Evolutionary conservation across 2,888 invertebrate species (phyloP), one percentile per base, ranked within the genome.

Genomic region (Drosophila antonietae): DNA sequence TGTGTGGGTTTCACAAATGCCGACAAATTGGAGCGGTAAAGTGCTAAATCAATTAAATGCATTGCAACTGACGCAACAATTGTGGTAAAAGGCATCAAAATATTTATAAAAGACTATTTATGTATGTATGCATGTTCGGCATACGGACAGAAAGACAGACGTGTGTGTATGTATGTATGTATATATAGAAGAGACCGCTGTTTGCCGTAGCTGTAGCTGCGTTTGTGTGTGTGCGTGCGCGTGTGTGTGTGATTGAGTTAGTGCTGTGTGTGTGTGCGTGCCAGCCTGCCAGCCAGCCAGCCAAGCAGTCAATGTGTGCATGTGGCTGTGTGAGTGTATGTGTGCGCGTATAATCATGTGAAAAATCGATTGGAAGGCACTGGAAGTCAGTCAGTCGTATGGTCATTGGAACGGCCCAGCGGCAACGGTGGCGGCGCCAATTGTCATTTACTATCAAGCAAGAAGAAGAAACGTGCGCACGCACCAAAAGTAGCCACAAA

Each of bases 361-460:
- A 91, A 91, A 91, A 91, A 91, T 91, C 91, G 91, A 91, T 91
- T 91, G 91, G 91, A 91, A 91, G 69, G 23, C 49, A 75, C 72
- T 79, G 80, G 80, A 79, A 81, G 62, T 60, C 69, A 53, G 60
- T 62, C 71, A 53, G 60, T 62, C 71, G 35, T 73, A 61, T 72
- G 68, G 71, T 85, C 73, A 76, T 64, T 76, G 76, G 86, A 85
- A 83, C 57, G 68, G 56, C 56, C 39, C 75, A 55, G 62, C 72
- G 58, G 76, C 68, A 68, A 72, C 80, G 80, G 68, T 75, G 70
- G 81, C 78, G 84, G 86, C 86, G 88, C 83, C 88, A 83, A 83
- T 83, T 83, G 86, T 83, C 86, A 88, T 81, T 83, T 78, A 85
- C 88, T 78, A 87, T 81, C 69, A 70, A 82, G 68, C 44, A 83